Evolutionary conservation across 2,797 vertebrate genomes (phyloP), one percentile per base, ranked within the genome.

Genomic region (Pteronotus mesoamericanus): DNA sequence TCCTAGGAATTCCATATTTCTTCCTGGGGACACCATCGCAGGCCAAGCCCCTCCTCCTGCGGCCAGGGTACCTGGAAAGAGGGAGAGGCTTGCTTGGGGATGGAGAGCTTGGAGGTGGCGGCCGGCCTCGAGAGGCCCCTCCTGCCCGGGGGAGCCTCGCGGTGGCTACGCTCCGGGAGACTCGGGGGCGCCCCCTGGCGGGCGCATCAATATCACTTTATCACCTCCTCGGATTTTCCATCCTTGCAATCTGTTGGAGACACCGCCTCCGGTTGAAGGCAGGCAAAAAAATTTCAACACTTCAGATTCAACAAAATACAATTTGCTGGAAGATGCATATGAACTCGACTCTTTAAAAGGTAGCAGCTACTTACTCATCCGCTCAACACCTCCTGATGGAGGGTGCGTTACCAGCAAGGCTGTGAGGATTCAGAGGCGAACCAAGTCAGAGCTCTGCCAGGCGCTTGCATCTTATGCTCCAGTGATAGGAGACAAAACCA

Each of bases 221-320:
- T 61, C 12, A 61, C 26, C 59, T 61, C 59, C 59, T 26, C 32
- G 12, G 26, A 61, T 61, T 32, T 61, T 61, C 12, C 59, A 61
- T 61, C 59, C 59, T 11, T 61, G 59, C 5, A 14, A 32, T 11
- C 12, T 29, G 26, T 29, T 59, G 59, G 26, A 61, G 59, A 61
- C 29, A 29, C 59, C 5, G 15, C 37, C 39, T 12, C 46, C 46
- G 6, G 1, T 3, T 3, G 24, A 88, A 91, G 71, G 42, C 68
- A 85, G 64, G 18, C 18, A 74, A 86, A 78, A 3, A 15, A 53
- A 85, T 84, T 39, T 66, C 46, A 93, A 19, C n/a, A 53, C 59
- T 93, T 93, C 68, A n/a, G 74, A 64, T 46, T 59, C 59, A 72
- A 61, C 72, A 32, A 71, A 86, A 77, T n/a, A 37, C 11, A 21